Base-by-base conservation (phyloP, 2,888 invertebrate species). In the Amphipyra berbera region DNA sequence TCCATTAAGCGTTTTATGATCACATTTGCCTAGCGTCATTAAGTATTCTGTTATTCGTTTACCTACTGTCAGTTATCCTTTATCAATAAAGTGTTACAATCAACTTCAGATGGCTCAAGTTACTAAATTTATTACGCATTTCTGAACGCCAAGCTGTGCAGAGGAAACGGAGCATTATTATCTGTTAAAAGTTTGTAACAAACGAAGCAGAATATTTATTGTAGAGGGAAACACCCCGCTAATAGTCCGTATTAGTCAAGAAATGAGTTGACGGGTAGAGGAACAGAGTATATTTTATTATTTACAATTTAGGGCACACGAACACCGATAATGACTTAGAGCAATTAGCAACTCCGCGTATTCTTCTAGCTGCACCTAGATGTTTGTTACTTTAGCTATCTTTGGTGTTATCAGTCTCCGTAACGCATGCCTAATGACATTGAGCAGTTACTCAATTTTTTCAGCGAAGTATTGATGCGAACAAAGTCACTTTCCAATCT, bases 201-300 rank as follows among this genome's bases (percentile, higher is more conserved):
- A 81, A 72, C 73, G 68, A 71, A 77, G 74, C 71, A 68, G 76
- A 81, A 80, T 77, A 82, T 80, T 78, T 65, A 78, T 55, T 44
- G 57, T 70, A 60, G 56, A 76, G 72, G 62, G 64, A 71, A 72
- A 61, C 45, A 67, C 52, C 55, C 44, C 48, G 63, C 50, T 73
- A 56, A 60, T 66, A 71, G 61, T 61, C 33, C 0, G 40, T 53
- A 58, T 71, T 60, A 50, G 45, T 61, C 46, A 55, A 56, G 53
- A 57, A 65, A 61, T 38, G 33, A 62, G 44, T 50, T 57, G 46
- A 50, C 10, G 41, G 56, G 41, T 52, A 30, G 53, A 62, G 45
- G 27, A 67, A 64, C 44, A 47, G 52, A 56, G 63, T 60, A 61
- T 71, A 61, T 71, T 68, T 50, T 58, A 64, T 46, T 64, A 53